These are phyloP conservation scores for Limnephilus marmoratus DNA, from an alignment of 2,888 invertebrate genomes.

Conservation along the genomic window DNA sequence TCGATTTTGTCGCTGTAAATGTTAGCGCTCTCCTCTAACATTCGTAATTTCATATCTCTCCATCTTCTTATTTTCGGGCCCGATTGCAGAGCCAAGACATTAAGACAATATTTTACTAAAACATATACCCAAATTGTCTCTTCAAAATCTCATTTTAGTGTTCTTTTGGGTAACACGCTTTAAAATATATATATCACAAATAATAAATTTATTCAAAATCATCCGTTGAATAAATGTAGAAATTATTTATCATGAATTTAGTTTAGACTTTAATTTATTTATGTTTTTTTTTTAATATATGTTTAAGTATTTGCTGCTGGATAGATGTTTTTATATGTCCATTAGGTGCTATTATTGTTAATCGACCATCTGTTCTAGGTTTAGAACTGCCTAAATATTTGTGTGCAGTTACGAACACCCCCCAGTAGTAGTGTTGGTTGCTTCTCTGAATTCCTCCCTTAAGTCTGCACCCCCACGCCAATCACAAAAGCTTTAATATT, in stretches of 20 bases:
- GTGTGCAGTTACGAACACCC: constrained; percentile 33
- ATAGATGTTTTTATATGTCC: background rate
- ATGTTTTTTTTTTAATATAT: background rate
- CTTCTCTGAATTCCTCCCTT: background rate
- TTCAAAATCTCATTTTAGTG: background rate
- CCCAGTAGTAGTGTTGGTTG: background rate
- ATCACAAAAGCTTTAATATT: background rate
- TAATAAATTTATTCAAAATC: too few species aligned
- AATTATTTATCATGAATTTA: background rate
- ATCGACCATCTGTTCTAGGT: background rate
- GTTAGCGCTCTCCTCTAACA: too few species aligned
- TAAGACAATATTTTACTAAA: background rate
- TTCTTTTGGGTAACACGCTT: too few species aligned
- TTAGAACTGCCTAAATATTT: background rate
- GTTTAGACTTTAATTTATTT: background rate
- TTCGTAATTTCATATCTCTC: too few species aligned
- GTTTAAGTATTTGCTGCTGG: background rate
- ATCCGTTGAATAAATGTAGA: background rate
- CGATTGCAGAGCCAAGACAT: too few species aligned
- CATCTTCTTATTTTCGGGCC: too few species aligned
- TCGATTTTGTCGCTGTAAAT: too few species aligned
- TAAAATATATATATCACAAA: too few species aligned
- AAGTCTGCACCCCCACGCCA: constrained; percentile 6
- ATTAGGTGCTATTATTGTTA: background rate
- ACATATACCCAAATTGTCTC: background rate